Percentiles rank a stretch among this genome's conserved stretches.
phyloP scores from a whole-genome alignment of 2,113 vertebrate species.

The Psophia crepitans region DNA sequence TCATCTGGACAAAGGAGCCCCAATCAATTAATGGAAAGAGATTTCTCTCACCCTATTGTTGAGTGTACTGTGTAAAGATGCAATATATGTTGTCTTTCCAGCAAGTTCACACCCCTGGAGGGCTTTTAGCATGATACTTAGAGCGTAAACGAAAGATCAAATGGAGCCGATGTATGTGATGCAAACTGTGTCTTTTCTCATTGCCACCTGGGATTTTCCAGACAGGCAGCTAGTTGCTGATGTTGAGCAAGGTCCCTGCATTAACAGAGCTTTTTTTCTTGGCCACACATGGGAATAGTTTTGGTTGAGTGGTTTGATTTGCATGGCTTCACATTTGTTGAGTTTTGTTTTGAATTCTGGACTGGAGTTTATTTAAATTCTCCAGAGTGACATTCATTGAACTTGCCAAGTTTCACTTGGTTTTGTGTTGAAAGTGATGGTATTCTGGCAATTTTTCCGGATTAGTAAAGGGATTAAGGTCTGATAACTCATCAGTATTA shows the following conservation, averaged over 20 bases:
- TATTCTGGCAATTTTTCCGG: not conserved
- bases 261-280: not conserved
- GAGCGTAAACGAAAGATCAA: not conserved
- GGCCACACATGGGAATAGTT: not conserved
- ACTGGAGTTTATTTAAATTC: slow-evolving; percentile 24
- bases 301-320: slow-evolving; percentile 37
- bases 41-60: not conserved
- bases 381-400: not conserved
- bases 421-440: slow-evolving; percentile 8
- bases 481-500: slow-evolving; percentile 17
- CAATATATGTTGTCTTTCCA: not conserved
- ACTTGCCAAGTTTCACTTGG: slow-evolving; percentile 20
- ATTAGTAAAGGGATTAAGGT: slow-evolving; percentile 39
- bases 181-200: not conserved
- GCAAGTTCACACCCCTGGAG: not conserved
- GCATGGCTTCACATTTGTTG: not conserved
- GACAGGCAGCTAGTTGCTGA: not conserved
- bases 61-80: not conserved
- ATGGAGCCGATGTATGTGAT: not conserved
- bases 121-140: not conserved
- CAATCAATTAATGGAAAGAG: not conserved
- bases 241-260: not conserved
- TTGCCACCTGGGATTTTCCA: not conserved
- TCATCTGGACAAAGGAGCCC: not conserved
- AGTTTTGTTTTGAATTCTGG: slow-evolving; percentile 5